phyloP scores from a whole-genome alignment of 2,113 vertebrate genomes.

The Puffinus mauretanicus region DNA sequence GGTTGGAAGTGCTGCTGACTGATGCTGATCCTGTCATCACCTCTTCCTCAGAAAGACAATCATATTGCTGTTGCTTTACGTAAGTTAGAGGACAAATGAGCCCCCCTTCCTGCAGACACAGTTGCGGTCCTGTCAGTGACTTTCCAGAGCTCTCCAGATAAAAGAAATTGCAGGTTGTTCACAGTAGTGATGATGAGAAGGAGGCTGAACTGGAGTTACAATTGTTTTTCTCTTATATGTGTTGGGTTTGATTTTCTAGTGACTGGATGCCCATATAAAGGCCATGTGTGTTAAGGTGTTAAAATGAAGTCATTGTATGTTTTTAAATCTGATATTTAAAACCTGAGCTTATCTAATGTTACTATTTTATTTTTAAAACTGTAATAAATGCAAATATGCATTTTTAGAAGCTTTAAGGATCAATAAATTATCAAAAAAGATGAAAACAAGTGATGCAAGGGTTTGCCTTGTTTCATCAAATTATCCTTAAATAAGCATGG shows the following conservation, averaged over 20 bases:
- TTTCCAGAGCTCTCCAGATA: neutral
- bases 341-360: neutral
- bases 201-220: neutral
- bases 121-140: neutral
- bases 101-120: neutral
- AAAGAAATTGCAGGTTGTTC: neutral
- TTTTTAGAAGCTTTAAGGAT: neutral
- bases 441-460: neutral
- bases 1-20: neutral
- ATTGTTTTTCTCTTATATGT: rapidly evolving
- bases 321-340: neutral
- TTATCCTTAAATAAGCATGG: neutral
- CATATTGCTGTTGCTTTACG: neutral
- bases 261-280: neutral
- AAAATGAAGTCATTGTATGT: neutral
- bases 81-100: neutral
- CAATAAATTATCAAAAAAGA: neutral
- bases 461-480: neutral
- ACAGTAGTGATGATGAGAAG: neutral
- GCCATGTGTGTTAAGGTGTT: rapidly evolving
- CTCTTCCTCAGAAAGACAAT: neutral
- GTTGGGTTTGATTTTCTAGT: neutral
- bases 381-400: neutral
- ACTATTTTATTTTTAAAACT: neutral
- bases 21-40: neutral